These are phyloP conservation scores for Dorcus parallelipipedus DNA, from an alignment of 2,888 invertebrate species.

Conservation along the genomic window DNA sequence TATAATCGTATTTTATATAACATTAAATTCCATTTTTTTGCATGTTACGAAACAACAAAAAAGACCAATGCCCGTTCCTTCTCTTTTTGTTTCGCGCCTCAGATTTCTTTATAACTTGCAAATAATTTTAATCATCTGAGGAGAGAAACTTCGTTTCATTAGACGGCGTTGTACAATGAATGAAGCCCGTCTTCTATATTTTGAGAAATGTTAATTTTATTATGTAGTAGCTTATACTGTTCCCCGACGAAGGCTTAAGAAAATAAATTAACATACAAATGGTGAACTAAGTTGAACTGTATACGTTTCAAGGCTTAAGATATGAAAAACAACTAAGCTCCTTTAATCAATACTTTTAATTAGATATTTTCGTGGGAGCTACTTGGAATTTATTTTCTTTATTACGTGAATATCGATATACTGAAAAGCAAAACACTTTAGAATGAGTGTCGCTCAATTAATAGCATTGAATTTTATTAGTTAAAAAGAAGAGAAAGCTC, in stretches of 20 bases:
- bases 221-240: constrained; percentile 17
- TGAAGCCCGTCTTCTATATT: constrained; percentile 3
- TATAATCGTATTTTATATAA: background rate
- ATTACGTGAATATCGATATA: too few relatives aligned
- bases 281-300: constrained; percentile 14
- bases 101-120: background rate
- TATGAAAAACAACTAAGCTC: constrained; percentile 16
- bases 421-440: too few relatives aligned
- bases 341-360: constrained; percentile 10
- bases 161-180: background rate
- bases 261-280: constrained; percentile 20
- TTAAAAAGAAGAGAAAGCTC: too few relatives aligned
- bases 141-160: background rate
- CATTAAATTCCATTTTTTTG: background rate
- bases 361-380: background rate
- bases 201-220: constrained; percentile 17
- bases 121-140: too few relatives aligned
- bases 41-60: too few relatives aligned
- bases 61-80: background rate
- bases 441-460: too few relatives aligned
- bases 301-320: constrained; percentile 13
- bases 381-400: too few relatives aligned
- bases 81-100: background rate
- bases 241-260: constrained; percentile 13
- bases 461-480: too few relatives aligned